Percentiles rank a stretch among this genome's conserved stretches.
These are phyloP conservation scores for Drosophila paranaensis DNA, from an alignment of 2,888 invertebrate species.

Conservation along the genomic window DNA sequence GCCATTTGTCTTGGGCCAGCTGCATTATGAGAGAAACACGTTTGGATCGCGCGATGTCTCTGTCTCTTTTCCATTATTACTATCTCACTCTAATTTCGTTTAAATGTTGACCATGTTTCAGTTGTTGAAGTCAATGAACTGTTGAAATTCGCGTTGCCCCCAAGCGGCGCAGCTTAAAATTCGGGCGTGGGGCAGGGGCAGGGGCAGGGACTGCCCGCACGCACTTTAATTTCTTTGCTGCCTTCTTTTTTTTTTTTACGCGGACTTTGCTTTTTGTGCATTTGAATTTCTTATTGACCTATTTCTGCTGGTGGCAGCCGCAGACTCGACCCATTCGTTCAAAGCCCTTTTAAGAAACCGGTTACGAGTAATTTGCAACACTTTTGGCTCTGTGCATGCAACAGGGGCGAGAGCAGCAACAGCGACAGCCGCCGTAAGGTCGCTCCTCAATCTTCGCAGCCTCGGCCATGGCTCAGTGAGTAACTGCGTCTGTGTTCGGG, in stretches of 20 bases:
- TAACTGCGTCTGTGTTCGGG: slow-evolving; percentile 35
- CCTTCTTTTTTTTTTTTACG: slow-evolving; percentile 5
- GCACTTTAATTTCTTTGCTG: slow-evolving; percentile 24
- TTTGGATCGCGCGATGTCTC: slow-evolving; percentile 7
- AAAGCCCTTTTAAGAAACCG: slow-evolving; percentile 39
- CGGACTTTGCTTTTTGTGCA: slow-evolving; percentile 25
- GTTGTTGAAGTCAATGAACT: slow-evolving; percentile 39
- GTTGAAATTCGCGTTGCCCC: slow-evolving; percentile 31
- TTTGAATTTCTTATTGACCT: slow-evolving; percentile 48
- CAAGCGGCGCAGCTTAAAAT: slow-evolving; percentile 15
- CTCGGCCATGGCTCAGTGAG: slow-evolving; percentile 21
- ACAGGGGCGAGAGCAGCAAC: slow-evolving; percentile 15
- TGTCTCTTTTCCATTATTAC: not conserved
- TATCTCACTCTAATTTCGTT: slow-evolving; percentile 30
- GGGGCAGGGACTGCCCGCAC: not conserved
- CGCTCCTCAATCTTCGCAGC: slow-evolving; percentile 14
- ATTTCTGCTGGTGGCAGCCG: slow-evolving; percentile 28
- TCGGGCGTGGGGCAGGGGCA: not conserved
- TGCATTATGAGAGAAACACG: slow-evolving; percentile 38
- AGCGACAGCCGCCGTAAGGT: slow-evolving; percentile 29
- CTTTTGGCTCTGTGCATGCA: slow-evolving; percentile 37
- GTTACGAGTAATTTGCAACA: slow-evolving; percentile 46
- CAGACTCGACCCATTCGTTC: slow-evolving; percentile 21
- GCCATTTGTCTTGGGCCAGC: slow-evolving; percentile 41
- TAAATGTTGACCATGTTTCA: slow-evolving; percentile 34